Evolutionary conservation across 2,797 vertebrate genomes (phyloP).

Genomic region (Pangasius krempfi): DNA sequence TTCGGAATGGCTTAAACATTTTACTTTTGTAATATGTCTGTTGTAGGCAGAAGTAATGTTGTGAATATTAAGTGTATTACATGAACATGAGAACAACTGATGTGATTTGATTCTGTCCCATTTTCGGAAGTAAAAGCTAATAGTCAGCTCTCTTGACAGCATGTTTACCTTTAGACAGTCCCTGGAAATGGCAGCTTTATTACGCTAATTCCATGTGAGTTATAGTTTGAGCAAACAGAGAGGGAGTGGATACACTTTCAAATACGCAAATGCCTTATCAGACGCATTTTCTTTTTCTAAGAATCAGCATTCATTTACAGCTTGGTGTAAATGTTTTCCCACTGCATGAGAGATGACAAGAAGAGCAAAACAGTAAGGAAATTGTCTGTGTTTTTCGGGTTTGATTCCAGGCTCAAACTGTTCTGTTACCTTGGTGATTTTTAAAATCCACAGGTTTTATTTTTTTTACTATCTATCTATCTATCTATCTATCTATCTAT

Average conservation of each 20-base stretch:
- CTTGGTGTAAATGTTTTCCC: slow-evolving; percentile 27
- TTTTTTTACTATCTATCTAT: background rate
- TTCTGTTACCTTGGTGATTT: slow-evolving; percentile 67
- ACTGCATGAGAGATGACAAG: slow-evolving; percentile 17
- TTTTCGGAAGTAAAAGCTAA: background rate
- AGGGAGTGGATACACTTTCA: slow-evolving; percentile 58
- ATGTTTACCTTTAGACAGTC: slow-evolving; percentile 12
- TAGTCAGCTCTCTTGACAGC: background rate
- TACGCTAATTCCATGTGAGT: slow-evolving; percentile 41
- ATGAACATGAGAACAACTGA: background rate
- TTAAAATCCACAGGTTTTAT: slow-evolving; percentile 29
- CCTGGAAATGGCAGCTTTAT: slow-evolving; percentile 41
- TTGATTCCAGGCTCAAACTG: slow-evolving; percentile 21
- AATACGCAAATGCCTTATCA: slow-evolving; percentile 59
- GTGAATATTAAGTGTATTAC: slow-evolving; percentile 7
- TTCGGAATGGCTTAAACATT: slow-evolving; percentile 23
- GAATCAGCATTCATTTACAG: slow-evolving; percentile 48
- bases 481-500: too few relatives aligned
- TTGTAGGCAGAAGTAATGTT: background rate
- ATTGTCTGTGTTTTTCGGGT: slow-evolving; percentile 15
- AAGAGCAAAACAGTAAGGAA: slow-evolving; percentile 28
- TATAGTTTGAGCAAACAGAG: slow-evolving; percentile 66
- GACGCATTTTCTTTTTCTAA: slow-evolving; percentile 67
- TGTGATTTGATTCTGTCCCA: background rate
- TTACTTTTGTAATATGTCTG: slow-evolving; percentile 7